Conservation (phyloP, 2,113 vertebrate genomes). For the Eupsittula cactorum region DNA sequence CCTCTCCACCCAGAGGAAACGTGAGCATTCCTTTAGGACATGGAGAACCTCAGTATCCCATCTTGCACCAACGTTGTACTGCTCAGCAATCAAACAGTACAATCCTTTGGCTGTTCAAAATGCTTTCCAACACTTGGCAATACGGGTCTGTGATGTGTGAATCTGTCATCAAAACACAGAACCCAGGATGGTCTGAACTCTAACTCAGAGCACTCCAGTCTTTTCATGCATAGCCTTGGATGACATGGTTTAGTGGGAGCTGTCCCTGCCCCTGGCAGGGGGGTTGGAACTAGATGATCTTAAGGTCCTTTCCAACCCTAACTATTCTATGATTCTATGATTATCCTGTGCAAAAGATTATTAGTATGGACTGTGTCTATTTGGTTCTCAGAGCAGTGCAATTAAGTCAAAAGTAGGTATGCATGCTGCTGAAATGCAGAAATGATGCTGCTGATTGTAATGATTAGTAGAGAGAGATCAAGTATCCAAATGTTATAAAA, state of each 20-base stretch:
- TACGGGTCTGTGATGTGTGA: neutral
- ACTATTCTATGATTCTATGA: too few relatives aligned
- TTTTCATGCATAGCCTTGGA: neutral
- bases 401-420: neutral
- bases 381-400: neutral
- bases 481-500: neutral
- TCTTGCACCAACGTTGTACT: fast-evolving
- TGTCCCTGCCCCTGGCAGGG: too few relatives aligned
- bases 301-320: too few relatives aligned
- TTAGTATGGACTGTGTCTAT: neutral
- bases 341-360: neutral
- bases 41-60: neutral
- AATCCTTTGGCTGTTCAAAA: neutral
- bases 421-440: neutral
- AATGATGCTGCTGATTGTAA: neutral
- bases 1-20: neutral
- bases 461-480: neutral
- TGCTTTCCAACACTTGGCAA: neutral
- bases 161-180: neutral
- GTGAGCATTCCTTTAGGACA: neutral
- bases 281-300: too few relatives aligned
- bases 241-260: too few relatives aligned
- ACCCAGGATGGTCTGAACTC: neutral
- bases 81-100: neutral
- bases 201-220: neutral